Evolutionary conservation across 2,888 invertebrate species (phyloP).

Genomic region (Ephialtes manifestator): DNA sequence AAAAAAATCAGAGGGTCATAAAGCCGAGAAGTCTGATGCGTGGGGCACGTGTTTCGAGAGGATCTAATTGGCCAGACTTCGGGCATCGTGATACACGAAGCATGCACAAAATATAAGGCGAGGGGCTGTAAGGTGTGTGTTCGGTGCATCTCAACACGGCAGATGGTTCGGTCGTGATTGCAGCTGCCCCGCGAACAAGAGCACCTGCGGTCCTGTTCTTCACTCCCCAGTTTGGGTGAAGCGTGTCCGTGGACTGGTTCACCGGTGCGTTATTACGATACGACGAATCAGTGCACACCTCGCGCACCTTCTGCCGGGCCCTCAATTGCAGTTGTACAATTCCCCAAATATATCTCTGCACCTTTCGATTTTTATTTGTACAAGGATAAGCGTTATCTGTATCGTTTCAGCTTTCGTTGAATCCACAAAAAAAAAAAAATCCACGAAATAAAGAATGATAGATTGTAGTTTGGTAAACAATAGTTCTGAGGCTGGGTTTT

Average conservation of each 20-base stretch:
- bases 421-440: neutral
- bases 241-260: slow-evolving; percentile 29
- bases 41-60: slow-evolving; percentile 80
- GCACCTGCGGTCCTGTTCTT: slow-evolving; percentile 84
- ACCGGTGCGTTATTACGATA: slow-evolving; percentile 73
- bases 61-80: slow-evolving; percentile 79
- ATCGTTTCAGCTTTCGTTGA: slow-evolving; percentile 24
- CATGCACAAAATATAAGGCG: slow-evolving; percentile 55
- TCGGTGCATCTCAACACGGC: slow-evolving; percentile 74
- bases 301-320: neutral
- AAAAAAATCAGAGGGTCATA: slow-evolving; percentile 59
- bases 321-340: slow-evolving; percentile 8
- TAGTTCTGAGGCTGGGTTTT: neutral
- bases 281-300: slow-evolving; percentile 77
- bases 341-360: neutral
- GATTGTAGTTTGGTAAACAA: neutral
- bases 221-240: slow-evolving; percentile 43
- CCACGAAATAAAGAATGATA: neutral
- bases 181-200: slow-evolving; percentile 80
- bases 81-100: slow-evolving; percentile 60
- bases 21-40: slow-evolving; percentile 68
- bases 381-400: slow-evolving; percentile 7
- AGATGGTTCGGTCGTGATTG: slow-evolving; percentile 83
- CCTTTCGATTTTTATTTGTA: slow-evolving; percentile 17
- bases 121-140: slow-evolving; percentile 71